Evolutionary conservation across 2,113 vertebrate species (phyloP).

Genomic region (Patagioenas fasciata): DNA sequence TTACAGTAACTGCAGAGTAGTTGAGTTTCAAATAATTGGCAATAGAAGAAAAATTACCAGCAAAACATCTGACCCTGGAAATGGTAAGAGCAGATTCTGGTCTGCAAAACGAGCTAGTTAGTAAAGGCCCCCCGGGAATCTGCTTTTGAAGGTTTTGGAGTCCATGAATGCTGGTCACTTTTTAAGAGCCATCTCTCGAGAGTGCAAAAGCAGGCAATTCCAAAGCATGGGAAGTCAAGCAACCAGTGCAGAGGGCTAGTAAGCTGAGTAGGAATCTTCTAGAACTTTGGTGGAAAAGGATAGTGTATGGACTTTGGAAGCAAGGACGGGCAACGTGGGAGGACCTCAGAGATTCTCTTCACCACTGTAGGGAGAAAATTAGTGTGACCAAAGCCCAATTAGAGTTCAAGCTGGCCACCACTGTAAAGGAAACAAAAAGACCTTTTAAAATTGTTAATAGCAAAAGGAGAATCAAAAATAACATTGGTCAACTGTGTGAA

Average conservation of each 20-base stretch:
- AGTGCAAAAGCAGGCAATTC: background rate
- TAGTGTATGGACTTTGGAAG: background rate
- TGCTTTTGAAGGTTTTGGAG: background rate
- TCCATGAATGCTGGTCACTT: background rate
- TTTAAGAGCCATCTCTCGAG: background rate
- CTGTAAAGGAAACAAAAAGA: background rate
- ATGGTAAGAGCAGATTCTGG: background rate
- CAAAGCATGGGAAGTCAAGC: background rate
- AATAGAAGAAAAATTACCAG: background rate
- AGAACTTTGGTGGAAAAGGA: background rate
- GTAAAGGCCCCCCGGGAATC: background rate
- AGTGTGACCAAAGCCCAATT: background rate
- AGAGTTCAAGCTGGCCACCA: background rate
- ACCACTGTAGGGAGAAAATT: background rate
- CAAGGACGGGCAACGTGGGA: fast-evolving
- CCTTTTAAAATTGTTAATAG: background rate
- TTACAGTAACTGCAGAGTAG: background rate
- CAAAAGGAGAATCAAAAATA: background rate
- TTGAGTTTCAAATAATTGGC: background rate
- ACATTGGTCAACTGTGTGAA: background rate
- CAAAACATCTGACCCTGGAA: background rate
- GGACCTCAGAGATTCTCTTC: background rate
- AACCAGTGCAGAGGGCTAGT: background rate
- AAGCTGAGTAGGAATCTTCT: background rate
- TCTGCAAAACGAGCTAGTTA: background rate